phyloP scores from a whole-genome alignment of 2,113 vertebrate species.

The Petromus typicus region DNA sequence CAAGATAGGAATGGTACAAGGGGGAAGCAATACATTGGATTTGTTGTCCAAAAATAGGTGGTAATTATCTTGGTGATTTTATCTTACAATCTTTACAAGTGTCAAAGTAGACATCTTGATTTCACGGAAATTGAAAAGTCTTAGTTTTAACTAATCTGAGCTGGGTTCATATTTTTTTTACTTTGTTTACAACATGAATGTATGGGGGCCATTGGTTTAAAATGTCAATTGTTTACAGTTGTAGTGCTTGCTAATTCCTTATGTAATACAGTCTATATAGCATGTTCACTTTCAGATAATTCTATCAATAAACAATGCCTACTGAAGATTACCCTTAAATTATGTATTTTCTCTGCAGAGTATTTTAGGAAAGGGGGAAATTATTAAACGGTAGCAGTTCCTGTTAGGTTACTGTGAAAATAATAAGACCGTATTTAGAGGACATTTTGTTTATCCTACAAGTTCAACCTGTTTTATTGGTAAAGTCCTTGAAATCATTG shows the following conservation, averaged over 20 bases:
- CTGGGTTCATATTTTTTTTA: not conserved
- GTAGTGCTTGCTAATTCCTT: not conserved
- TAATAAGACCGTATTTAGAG: not conserved
- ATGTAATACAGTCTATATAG: not conserved
- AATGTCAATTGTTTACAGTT: not conserved
- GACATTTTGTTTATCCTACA: constrained; percentile 45
- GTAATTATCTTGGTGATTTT: not conserved
- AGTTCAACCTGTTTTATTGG: constrained; percentile 29
- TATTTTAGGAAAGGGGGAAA: not conserved
- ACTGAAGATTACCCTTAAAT: not conserved
- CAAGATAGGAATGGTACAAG: not conserved
- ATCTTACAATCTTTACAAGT: not conserved
- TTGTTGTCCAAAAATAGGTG: not conserved
- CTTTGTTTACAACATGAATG: not conserved
- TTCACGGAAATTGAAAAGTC: not conserved
- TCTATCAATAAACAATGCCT: not conserved
- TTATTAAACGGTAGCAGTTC: not conserved
- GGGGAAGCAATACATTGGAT: not conserved
- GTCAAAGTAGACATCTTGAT: not conserved
- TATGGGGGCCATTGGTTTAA: not conserved
- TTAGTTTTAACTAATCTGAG: not conserved
- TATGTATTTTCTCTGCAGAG: not conserved
- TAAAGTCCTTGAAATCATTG: constrained; percentile 69
- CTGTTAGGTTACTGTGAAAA: constrained; percentile 13
- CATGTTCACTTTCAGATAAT: not conserved